A percentile compares a stretch with the other conserved stretches of the same genome.
Evolutionary conservation across 2,113 vertebrate genomes (phyloP).

Genomic region (Erythrocercus mccallii): DNA sequence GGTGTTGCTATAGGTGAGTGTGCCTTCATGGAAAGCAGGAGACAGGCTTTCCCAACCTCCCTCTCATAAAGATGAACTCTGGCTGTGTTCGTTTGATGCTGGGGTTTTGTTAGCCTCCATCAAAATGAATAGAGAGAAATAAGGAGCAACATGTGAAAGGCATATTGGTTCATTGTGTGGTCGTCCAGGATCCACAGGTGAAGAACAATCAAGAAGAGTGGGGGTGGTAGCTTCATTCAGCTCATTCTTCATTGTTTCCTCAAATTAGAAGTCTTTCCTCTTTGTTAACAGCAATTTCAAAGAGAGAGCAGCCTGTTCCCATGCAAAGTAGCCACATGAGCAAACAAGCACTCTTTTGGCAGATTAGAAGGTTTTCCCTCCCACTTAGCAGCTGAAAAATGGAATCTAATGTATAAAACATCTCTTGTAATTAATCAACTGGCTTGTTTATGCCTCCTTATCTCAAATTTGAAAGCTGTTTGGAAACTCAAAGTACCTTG

Average conservation of each 20-base stretch:
- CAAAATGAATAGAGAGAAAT: not conserved
- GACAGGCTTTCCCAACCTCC: not conserved
- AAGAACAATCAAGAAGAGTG: not conserved
- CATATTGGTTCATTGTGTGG: rapidly evolving
- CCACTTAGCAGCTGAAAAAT: slow-evolving; percentile 9
- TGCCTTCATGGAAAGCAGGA: not conserved
- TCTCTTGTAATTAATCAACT: slow-evolving; percentile 1
- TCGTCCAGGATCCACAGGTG: not conserved
- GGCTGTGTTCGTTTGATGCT: not conserved
- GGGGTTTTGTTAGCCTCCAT: not conserved
- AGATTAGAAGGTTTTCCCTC: not conserved
- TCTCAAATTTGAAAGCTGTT: not conserved
- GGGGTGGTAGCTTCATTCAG: not conserved
- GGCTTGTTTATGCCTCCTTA: not conserved
- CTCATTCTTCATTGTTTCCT: not conserved
- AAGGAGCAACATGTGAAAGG: not conserved
- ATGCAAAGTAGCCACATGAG: not conserved
- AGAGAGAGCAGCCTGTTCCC: not conserved
- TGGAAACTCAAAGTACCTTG: not conserved
- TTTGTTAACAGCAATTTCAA: not conserved
- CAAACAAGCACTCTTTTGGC: not conserved
- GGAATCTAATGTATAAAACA: not conserved
- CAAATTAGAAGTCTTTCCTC: not conserved
- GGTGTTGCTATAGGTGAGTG: not conserved
- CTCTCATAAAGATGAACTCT: not conserved